Evolutionary conservation across 2,888 invertebrate genomes (phyloP).

Genomic region (Formica aserva): DNA sequence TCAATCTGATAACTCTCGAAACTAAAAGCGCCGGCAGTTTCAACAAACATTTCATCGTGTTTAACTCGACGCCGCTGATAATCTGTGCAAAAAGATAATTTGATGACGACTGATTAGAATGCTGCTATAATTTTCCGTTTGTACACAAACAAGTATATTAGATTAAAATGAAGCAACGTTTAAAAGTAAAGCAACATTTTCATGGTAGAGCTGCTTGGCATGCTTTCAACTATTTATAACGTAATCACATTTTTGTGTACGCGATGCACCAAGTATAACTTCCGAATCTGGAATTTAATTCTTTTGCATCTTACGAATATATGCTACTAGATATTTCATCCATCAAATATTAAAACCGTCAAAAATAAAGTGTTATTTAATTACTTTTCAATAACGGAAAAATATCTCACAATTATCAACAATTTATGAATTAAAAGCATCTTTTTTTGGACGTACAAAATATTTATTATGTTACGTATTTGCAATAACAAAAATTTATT

Average conservation of each 20-base stretch:
- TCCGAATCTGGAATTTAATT: slow-evolving; percentile 39
- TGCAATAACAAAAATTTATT: background rate
- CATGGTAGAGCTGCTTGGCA: slow-evolving; percentile 12
- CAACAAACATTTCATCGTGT: slow-evolving; percentile 18
- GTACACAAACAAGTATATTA: background rate
- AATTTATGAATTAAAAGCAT: background rate
- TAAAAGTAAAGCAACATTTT: slow-evolving; percentile 24
- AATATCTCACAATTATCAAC: background rate
- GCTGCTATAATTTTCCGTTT: background rate
- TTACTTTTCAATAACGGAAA: background rate
- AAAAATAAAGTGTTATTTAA: background rate
- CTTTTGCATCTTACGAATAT: slow-evolving; percentile 9
- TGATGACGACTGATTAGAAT: slow-evolving; percentile 9
- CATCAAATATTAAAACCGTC: background rate
- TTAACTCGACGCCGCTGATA: background rate
- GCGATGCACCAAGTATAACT: slow-evolving; percentile 8
- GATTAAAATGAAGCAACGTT: background rate
- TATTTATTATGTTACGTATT: background rate
- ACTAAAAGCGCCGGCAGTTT: slow-evolving; percentile 57
- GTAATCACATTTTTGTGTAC: slow-evolving; percentile 34
- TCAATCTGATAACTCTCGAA: slow-evolving; percentile 57
- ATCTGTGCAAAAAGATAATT: background rate
- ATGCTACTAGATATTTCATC: background rate
- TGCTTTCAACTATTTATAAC: slow-evolving; percentile 35
- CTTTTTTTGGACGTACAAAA: background rate